Conservation (phyloP, 2,113 vertebrate genomes). For the Engraulis encrasicolus region DNA sequence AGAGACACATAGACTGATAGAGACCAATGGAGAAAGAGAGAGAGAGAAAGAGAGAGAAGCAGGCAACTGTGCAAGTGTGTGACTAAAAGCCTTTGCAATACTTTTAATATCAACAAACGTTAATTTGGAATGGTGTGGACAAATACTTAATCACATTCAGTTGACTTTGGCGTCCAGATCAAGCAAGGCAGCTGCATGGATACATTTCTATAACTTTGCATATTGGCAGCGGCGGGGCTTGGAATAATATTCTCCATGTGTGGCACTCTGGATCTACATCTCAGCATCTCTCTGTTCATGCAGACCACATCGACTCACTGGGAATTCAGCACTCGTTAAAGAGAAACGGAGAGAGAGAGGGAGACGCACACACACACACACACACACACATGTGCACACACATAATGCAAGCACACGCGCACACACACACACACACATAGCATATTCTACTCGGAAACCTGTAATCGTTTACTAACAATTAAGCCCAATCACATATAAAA, state of each 20-base stretch:
- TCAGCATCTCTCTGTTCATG: constrained; percentile 57
- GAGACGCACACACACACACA: neutral
- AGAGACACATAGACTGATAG: no score
- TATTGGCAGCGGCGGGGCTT: constrained; percentile 59
- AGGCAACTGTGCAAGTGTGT: neutral
- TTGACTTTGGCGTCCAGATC: constrained; percentile 69
- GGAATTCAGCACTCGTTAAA: neutral
- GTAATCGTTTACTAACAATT: constrained; percentile 71
- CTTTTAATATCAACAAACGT: constrained; percentile 38
- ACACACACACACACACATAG: constrained; percentile 43
- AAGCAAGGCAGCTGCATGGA: constrained; percentile 60
- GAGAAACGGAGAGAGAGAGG: neutral
- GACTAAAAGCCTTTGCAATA: neutral
- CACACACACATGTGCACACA: constrained; percentile 50
- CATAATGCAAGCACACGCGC: no score
- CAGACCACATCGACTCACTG: neutral
- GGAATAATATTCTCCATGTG: constrained; percentile 69
- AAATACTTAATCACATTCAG: constrained; percentile 25
- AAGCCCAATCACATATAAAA: constrained; percentile 61
- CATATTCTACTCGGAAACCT: constrained; percentile 66
- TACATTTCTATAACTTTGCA: constrained; percentile 56
- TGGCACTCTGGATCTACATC: constrained; percentile 62
- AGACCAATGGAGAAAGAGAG: no score
- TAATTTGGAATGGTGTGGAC: constrained; percentile 30
- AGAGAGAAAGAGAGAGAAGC: neutral